Evolutionary conservation across 2,113 vertebrate genomes (phyloP), one percentile per base, ranked within the genome.

Genomic region (Chiloscyllium plagiosum): DNA sequence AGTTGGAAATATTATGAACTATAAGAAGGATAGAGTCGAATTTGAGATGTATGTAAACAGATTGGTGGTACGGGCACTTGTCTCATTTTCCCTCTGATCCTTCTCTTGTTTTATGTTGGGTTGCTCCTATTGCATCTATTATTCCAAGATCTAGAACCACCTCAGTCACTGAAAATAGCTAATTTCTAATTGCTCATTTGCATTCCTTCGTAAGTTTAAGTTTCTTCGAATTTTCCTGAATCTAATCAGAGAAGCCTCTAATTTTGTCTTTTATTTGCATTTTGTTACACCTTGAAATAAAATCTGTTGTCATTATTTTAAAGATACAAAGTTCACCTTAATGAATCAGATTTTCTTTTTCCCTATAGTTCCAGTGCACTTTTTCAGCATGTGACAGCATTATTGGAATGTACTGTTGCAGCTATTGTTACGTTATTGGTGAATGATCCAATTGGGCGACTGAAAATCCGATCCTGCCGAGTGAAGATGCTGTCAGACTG

Each of bases 401-500:
- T 99, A 96, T 96, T 99, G 2, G 99, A 99, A 96, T 99, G 99
- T 97, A 97, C 98, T 0, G 26, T 97, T 37, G 99, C 99, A 0
- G 98, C 98, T 0, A 10, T 98, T 37, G 96, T 98, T 80, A 99
- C 99, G 0, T 97, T 99, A 96, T 98, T 99, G 1, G 97, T 99
- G 96, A 99, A 98, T 0, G 98, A 99, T 70, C 99, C 99, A 0
- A 96, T 98, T 0, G 98, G 99, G 1, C 96, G 96, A 47, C 97
- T 99, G 92, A 97, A 96, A 2, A 98, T 99, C 97, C 98, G 97
- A 5, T 99, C 99, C 37, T 99, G 99, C 96, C 96, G 97, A 6
- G 99, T 99, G 47, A 70, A 98, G 96, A 99, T 99, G 98, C 98
- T 99, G 22, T 99, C 99, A 0, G 99, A 99, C 96, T 99, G 99